phyloP scores from a whole-genome alignment of 2,797 vertebrate genomes.

The Australoheros facetus region DNA sequence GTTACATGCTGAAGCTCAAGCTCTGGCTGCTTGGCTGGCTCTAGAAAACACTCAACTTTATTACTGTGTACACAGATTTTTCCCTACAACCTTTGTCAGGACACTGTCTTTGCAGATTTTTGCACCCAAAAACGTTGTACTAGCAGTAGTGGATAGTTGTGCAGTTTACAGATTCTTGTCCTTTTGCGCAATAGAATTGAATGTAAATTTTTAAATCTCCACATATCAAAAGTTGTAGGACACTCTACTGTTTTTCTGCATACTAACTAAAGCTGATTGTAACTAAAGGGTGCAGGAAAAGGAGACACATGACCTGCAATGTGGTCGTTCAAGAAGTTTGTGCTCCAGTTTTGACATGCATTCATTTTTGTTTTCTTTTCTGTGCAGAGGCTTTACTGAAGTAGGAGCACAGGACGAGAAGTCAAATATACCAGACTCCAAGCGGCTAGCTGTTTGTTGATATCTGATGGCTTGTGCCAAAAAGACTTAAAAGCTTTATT shows the following conservation, averaged over 20 bases:
- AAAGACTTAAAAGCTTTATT: neutral
- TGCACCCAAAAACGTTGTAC: neutral
- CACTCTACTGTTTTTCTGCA: neutral
- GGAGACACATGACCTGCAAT: neutral
- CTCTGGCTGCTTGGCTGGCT: neutral
- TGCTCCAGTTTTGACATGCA: neutral
- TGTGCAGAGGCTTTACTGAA: neutral
- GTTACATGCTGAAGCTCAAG: neutral
- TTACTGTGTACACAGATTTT: neutral
- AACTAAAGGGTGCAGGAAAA: neutral
- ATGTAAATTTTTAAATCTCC: neutral
- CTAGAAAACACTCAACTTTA: neutral
- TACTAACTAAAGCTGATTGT: neutral
- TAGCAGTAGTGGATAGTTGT: neutral
- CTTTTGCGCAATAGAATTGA: neutral
- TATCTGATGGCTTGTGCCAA: neutral
- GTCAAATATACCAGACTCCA: neutral
- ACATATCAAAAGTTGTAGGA: neutral
- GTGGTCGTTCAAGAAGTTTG: no score
- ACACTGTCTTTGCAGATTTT: neutral
- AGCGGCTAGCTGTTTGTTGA: neutral
- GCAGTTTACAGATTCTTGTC: neutral
- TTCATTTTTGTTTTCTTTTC: neutral
- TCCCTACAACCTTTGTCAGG: neutral
- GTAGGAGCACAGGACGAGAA: neutral